phyloP scores from a whole-genome alignment of 2,113 vertebrate genomes.

The Anhinga rufa region DNA sequence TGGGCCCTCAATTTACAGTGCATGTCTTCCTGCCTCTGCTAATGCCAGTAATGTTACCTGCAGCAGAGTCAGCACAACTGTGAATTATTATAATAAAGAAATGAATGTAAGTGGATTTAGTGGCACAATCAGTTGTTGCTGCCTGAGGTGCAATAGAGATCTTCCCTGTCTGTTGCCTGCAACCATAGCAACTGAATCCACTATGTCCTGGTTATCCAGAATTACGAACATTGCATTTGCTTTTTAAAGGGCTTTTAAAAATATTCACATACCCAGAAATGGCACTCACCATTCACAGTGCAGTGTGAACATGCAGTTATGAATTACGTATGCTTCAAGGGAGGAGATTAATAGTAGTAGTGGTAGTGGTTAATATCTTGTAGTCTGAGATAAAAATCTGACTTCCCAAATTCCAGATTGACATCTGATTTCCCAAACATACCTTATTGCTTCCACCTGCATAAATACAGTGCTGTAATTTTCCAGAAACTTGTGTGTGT shows the following conservation, averaged over 20 bases:
- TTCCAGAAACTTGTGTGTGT: not conserved
- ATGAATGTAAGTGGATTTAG: not conserved
- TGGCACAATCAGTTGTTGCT: not conserved
- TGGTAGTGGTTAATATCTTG: not conserved
- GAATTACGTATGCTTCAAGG: not conserved
- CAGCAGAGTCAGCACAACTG: not conserved
- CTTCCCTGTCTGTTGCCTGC: slow-evolving; percentile 27
- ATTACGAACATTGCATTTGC: not conserved
- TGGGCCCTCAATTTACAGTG: not conserved
- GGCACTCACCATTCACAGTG: not conserved
- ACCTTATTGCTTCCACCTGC: not conserved
- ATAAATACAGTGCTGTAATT: not conserved
- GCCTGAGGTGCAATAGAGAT: slow-evolving; percentile 12
- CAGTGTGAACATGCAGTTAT: not conserved
- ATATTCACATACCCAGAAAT: not conserved
- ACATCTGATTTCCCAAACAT: not conserved
- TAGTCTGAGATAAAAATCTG: not conserved
- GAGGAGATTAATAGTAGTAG: not conserved
- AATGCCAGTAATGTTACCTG: not conserved
- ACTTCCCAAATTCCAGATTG: not conserved
- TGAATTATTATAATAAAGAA: not conserved
- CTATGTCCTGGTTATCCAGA: slow-evolving; percentile 19
- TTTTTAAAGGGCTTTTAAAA: not conserved
- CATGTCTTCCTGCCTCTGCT: not conserved
- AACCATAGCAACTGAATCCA: slow-evolving; percentile 59